These are phyloP conservation scores for Salminus brasiliensis DNA, from an alignment of 2,113 vertebrate species.

Conservation along the genomic window DNA sequence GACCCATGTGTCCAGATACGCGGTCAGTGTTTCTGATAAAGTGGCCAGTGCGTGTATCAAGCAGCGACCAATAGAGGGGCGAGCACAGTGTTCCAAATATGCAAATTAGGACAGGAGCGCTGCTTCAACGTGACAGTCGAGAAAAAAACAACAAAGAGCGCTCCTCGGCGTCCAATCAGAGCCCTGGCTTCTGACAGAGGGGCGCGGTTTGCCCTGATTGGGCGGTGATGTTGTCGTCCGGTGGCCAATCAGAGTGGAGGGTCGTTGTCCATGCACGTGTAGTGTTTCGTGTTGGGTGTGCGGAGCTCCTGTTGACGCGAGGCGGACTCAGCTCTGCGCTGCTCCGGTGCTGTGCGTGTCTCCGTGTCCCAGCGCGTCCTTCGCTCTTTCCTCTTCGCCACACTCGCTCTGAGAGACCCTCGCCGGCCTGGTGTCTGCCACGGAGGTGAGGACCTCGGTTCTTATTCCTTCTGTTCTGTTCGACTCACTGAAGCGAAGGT, in stretches of 20 bases:
- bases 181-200: background rate
- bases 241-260: constrained; percentile 28
- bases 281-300: constrained; percentile 33
- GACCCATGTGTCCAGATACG: too few species aligned
- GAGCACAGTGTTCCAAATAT: background rate
- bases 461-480: background rate
- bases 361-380: background rate
- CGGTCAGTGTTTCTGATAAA: too few species aligned
- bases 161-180: background rate
- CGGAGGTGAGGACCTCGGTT: background rate
- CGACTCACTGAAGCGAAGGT: too few species aligned
- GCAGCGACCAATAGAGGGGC: background rate
- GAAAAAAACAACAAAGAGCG: constrained; percentile 1
- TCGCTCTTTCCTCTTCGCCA: background rate
- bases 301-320: background rate
- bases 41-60: background rate
- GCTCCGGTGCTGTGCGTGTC: too few species aligned
- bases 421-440: too few species aligned
- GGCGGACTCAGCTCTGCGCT: background rate
- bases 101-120: constrained; percentile 2
- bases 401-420: background rate
- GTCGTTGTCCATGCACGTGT: constrained; percentile 32
- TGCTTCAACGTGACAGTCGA: constrained; percentile 49
- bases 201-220: background rate
- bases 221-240: constrained; percentile 4